Base-by-base conservation (phyloP, 2,888 invertebrate genomes). In the Drosophila barbarae region DNA sequence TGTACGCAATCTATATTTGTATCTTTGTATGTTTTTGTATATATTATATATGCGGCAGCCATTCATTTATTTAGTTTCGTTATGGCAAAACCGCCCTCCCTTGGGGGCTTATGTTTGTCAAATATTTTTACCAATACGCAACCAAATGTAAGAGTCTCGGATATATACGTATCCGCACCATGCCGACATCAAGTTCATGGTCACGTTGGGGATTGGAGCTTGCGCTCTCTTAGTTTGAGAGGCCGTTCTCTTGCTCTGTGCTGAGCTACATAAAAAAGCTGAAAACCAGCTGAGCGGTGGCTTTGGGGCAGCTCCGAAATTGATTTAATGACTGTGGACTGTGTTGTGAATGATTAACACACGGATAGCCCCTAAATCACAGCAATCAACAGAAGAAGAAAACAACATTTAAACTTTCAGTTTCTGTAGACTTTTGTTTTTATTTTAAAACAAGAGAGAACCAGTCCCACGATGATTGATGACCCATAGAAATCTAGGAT, bases 171-270 rank as follows among this genome's bases (percentile, higher is more conserved):
- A 36, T 60, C 26, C 51, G 52, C 47, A 71, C 53, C 59, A 65
- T 67, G 61, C 47, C 65, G 68, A 63, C 73, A 54, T 74, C 87
- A 86, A 86, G 86, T 86, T 86, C 86, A 86, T 73, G 87, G 86
- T 79, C 86, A 86, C 69, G 65, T 51, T 47, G 32, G 32, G 41
- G 47, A 30, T 50, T 46, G 54, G 74, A 82, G 79, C 69, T 75
- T 76, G 64, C 70, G 76, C 72, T 82, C 84, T 79, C 79, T 74
- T 54, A 55, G 38, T 13, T 52, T 21, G 1, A 15, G 30, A 21
- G 15, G 23, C 26, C 60, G 32, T 52, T 49, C 46, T 53, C 21
- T 18, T 39, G 30, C 60, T 21, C 69, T 34, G 47, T 34, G 30
- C 34, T 18, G 39, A 58, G 68, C 35, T 38, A 46, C 30, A 32